Percentiles rank a stretch among this genome's conserved stretches.
These are phyloP conservation scores for Sinosuthora webbiana DNA, from an alignment of 2,113 vertebrate species.

Conservation along the genomic window DNA sequence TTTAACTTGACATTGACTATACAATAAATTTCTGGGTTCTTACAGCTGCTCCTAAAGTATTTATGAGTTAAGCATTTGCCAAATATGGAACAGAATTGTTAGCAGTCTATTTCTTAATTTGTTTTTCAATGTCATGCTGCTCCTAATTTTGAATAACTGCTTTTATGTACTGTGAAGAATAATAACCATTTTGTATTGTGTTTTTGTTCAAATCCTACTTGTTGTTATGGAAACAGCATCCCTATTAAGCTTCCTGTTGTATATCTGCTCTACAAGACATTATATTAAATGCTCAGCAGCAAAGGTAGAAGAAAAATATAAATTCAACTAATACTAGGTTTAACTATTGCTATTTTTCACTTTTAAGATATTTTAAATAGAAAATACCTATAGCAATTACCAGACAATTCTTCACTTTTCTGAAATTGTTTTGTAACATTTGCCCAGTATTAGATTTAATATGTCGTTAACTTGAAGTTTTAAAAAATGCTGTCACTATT, in stretches of 20 bases:
- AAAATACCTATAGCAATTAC: background rate
- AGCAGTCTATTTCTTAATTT: constrained; percentile 65
- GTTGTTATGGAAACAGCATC: constrained; percentile 82
- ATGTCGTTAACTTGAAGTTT: background rate
- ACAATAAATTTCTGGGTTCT: background rate
- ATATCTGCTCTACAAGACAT: constrained; percentile 56
- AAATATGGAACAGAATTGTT: constrained; percentile 66
- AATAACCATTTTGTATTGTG: constrained; percentile 68
- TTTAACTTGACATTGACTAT: background rate
- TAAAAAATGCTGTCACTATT: background rate
- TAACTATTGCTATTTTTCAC: background rate
- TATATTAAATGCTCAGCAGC: constrained; percentile 61
- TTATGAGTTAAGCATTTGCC: constrained; percentile 70
- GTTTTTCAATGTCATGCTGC: constrained; percentile 65
- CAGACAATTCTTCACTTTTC: background rate
- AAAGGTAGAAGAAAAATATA: constrained; percentile 33
- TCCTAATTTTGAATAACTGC: constrained; percentile 76
- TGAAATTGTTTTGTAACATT: background rate
- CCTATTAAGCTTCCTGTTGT: constrained; percentile 71
- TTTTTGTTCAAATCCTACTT: constrained; percentile 76
- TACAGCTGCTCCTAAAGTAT: constrained; percentile 43
- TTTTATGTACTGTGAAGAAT: constrained; percentile 72
- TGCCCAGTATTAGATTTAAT: background rate
- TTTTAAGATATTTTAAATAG: constrained; percentile 21
- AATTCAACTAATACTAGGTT: constrained; percentile 41